Evolutionary conservation across 2,888 invertebrate species (phyloP), one percentile per base, ranked within the genome.

Genomic region (Nomada lathburiana): DNA sequence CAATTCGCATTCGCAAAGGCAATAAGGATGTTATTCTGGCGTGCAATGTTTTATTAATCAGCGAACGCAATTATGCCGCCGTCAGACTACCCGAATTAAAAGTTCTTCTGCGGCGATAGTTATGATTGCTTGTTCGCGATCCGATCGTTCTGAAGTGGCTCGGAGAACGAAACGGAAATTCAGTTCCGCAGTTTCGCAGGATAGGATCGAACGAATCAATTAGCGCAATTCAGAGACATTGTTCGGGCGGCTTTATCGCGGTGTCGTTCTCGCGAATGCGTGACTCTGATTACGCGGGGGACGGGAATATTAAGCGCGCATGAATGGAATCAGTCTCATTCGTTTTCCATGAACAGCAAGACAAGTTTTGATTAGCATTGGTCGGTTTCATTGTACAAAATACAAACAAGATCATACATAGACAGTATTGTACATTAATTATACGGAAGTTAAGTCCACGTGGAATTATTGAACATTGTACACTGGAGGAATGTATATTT

Each of bases 271-370:
- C 78, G 71, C 77, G 78, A 47, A 29, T 67, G 78, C 71, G 42
- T 71, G 67, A 74, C 67, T 71, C 50, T 77, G 69, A 76, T 76
- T 53, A 53, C 70, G 52, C 70, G 76, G 70, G 77, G 76, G 76
- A 47, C 52, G 13, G 47, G 59, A 60, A 47, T 11, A 76, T 50
- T 42, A 11, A 10, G 50, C 7, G n/a, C 50, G 23, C 53, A 53
- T 47, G 70, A 76, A 76, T 70, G 70, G 20, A 44, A 53, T 69
- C 64, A 29, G 70, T 76, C 70, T 64, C 70, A 76, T 65, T 76
- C 76, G 70, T 65, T 76, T 76, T 80, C 70, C 69, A 59, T 44
- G 59, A 53, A 76, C 64, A 50, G 55, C 13, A 23, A 16, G 26
- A 23, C 44, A 26, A 36, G 52, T 60, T 29, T 65, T 64, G 64